Percentiles rank a stretch among this genome's conserved stretches.
Evolutionary conservation across 2,113 vertebrate genomes (phyloP).

Genomic region (Peromyscus polionotus): DNA sequence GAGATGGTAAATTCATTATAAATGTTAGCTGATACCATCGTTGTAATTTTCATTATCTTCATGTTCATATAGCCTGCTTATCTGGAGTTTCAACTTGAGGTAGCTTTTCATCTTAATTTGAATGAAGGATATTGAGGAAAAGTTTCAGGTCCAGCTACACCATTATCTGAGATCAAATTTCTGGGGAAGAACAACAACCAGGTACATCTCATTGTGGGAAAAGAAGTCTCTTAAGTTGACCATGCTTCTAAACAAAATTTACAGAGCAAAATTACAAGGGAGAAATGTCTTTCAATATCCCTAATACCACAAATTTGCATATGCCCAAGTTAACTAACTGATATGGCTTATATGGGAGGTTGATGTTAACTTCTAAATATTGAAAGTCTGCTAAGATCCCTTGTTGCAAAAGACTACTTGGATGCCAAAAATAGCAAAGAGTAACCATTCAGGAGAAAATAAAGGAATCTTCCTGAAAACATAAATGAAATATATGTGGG

Average conservation of each 20-base stretch:
- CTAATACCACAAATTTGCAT: background rate
- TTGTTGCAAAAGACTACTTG: background rate
- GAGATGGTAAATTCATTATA: background rate
- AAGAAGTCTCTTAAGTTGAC: background rate
- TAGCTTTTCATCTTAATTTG: background rate
- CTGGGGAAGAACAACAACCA: background rate
- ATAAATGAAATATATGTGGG: background rate
- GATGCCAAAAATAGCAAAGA: background rate
- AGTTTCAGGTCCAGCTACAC: background rate
- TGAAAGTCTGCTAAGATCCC: background rate
- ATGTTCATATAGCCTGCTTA: background rate
- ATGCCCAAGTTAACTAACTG: background rate
- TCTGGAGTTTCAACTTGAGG: background rate
- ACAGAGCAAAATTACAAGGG: background rate
- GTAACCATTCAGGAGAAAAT: background rate
- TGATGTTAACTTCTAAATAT: conserved; percentile 5
- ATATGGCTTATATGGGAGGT: background rate
- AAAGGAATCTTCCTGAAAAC: background rate
- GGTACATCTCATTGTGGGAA: background rate
- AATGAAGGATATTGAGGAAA: background rate
- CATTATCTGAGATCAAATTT: background rate
- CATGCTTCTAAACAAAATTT: background rate
- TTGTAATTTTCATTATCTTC: background rate
- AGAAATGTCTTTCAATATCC: background rate
- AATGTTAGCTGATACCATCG: background rate